Percentiles rank a stretch among this genome's conserved stretches.
These are phyloP conservation scores for Cataglyphis rosenhaueri DNA, from an alignment of 2,888 invertebrate species.

Conservation along the genomic window DNA sequence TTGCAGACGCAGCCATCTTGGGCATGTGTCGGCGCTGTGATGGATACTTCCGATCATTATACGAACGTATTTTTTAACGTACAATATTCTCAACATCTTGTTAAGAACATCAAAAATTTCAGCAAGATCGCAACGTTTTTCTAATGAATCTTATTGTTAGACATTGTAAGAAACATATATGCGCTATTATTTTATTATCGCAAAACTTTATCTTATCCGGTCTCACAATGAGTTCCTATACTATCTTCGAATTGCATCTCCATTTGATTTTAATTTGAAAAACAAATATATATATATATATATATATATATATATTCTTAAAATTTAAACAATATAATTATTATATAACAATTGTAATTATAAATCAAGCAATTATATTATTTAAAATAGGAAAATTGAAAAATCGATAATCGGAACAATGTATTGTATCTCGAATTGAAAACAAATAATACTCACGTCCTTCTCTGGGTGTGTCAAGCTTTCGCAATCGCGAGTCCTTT, in stretches of 20 bases:
- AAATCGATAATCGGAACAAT: not conserved
- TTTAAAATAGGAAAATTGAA: not conserved
- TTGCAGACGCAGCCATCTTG: slow-evolving; percentile 71
- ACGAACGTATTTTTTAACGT: slow-evolving; percentile 16
- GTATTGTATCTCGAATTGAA: too few species aligned
- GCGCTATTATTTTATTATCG: slow-evolving; percentile 8
- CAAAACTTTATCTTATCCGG: not conserved
- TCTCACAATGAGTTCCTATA: not conserved
- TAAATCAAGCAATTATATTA: not conserved
- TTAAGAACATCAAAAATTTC: slow-evolving; percentile 3
- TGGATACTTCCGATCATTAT: slow-evolving; percentile 60
- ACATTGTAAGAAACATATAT: not conserved
- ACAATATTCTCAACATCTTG: slow-evolving; percentile 16
- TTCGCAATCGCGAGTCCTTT: not conserved
- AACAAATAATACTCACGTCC: not conserved
- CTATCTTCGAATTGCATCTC: not conserved
- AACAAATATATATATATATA: not conserved
- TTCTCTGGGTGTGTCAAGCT: not conserved
- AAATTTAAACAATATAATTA: not conserved
- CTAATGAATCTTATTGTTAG: not conserved
- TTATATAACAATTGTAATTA: not conserved
- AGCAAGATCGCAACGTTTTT: not conserved
- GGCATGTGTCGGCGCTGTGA: slow-evolving; percentile 63
- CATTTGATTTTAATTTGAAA: not conserved
- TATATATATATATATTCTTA: too few species aligned